Evolutionary conservation across 2,888 invertebrate genomes (phyloP).

Genomic region (Cancer borealis): DNA sequence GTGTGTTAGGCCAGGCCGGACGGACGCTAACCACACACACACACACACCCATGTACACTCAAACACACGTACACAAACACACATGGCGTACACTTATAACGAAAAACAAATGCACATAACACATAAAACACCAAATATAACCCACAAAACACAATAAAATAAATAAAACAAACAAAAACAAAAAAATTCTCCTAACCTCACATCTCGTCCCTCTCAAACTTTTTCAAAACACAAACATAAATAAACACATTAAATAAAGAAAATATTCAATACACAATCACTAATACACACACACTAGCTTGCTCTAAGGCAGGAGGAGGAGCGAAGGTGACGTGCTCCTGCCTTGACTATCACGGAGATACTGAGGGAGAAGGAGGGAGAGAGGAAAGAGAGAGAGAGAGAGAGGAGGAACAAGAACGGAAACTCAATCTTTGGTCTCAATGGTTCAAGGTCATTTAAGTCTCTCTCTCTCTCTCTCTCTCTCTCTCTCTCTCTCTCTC

Average conservation of each 20-base stretch:
- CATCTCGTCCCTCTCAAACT: no score
- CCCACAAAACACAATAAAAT: neutral
- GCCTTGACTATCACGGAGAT: neutral
- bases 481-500: neutral
- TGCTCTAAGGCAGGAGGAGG: neutral
- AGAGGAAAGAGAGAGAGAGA: neutral
- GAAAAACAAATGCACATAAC: neutral
- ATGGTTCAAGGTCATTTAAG: neutral
- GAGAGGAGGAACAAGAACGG: neutral
- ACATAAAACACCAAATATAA: neutral
- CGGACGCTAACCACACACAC: neutral
- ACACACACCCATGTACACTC: slow-evolving; percentile 8
- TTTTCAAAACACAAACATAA: no score
- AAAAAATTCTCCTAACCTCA: neutral
- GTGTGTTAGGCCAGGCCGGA: neutral
- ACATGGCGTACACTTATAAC: neutral
- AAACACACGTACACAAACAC: slow-evolving; percentile 5
- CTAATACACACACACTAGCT: neutral
- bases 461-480: neutral
- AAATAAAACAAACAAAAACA: neutral
- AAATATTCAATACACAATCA: no score
- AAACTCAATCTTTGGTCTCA: neutral
- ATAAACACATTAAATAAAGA: no score
- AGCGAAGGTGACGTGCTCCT: neutral
- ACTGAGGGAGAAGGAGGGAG: slow-evolving; percentile 21